phyloP scores from a whole-genome alignment of 2,888 invertebrate genomes.

The Drosophila leonis region DNA sequence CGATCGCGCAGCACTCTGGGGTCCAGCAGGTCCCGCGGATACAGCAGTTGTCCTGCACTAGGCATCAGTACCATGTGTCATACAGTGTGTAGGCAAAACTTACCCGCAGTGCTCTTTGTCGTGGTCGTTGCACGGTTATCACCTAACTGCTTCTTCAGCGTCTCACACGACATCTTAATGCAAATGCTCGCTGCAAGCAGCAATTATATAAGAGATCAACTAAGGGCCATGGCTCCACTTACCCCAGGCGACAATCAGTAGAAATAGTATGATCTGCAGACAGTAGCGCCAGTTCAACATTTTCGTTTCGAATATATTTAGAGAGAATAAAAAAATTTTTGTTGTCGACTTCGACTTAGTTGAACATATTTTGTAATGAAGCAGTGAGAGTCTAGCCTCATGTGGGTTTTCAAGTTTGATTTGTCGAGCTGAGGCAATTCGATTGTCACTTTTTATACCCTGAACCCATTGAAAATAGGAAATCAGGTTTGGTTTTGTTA shows the following conservation, averaged over 20 bases:
- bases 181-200: constrained; percentile 1
- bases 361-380: background rate
- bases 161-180: background rate
- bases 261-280: constrained; percentile 8
- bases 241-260: constrained; percentile 18
- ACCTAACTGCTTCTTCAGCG: background rate
- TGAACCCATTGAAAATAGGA: no score
- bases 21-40: background rate
- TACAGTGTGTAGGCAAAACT: background rate
- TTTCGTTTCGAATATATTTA: background rate
- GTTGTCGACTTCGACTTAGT: background rate
- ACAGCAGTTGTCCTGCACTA: background rate
- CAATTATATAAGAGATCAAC: rapidly evolving
- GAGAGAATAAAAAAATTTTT: background rate
- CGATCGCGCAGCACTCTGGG: background rate
- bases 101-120: background rate
- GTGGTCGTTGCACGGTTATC: background rate
- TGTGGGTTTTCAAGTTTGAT: no score
- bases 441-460: no score
- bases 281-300: constrained; percentile 24
- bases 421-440: no score
- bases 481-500: no score
- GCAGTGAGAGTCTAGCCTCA: background rate
- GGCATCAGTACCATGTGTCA: background rate
- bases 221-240: background rate